Percentiles rank a stretch among this genome's conserved stretches.
Conservation (phyloP, 1,140 invertebrate species). For the Octopus sinensis region DNA sequence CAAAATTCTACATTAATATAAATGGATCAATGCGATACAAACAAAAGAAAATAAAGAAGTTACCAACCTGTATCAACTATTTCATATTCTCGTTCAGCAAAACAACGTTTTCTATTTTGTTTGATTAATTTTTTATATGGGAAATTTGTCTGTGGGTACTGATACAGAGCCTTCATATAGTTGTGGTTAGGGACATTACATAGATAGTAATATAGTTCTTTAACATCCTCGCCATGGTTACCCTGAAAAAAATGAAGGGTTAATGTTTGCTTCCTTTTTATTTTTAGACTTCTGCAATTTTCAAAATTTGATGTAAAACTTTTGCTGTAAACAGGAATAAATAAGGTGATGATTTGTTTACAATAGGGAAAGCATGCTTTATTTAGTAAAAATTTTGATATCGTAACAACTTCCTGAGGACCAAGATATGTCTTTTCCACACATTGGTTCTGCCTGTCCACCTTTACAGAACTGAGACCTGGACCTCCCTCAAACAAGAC, state of each 20-base stretch:
- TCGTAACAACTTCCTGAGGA: too few species aligned
- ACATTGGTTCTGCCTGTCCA: too few species aligned
- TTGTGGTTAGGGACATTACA: slow-evolving; percentile 45
- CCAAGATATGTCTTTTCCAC: too few species aligned
- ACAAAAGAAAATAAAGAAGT: neutral
- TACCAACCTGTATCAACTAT: slow-evolving; percentile 47
- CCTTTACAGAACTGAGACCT: too few species aligned
- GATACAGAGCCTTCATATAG: slow-evolving; percentile 55
- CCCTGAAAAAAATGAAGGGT: slow-evolving; percentile 41
- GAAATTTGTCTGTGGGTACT: slow-evolving; percentile 49
- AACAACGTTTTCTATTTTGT: slow-evolving; percentile 30
- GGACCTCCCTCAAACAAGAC: too few species aligned
- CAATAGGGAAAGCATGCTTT: too few species aligned
- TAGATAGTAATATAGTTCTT: slow-evolving; percentile 58
- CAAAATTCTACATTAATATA: neutral
- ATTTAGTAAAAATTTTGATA: too few species aligned
- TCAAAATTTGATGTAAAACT: too few species aligned
- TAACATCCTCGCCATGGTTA: slow-evolving; percentile 60
- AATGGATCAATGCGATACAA: neutral
- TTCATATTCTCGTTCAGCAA: slow-evolving; percentile 46
- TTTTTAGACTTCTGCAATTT: too few species aligned
- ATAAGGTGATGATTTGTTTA: too few species aligned
- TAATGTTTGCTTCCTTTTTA: too few species aligned
- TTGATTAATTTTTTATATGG: slow-evolving; percentile 46
- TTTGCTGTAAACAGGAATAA: too few species aligned